Conservation (phyloP, 2,113 vertebrate species). For the Oplegnathus fasciatus region DNA sequence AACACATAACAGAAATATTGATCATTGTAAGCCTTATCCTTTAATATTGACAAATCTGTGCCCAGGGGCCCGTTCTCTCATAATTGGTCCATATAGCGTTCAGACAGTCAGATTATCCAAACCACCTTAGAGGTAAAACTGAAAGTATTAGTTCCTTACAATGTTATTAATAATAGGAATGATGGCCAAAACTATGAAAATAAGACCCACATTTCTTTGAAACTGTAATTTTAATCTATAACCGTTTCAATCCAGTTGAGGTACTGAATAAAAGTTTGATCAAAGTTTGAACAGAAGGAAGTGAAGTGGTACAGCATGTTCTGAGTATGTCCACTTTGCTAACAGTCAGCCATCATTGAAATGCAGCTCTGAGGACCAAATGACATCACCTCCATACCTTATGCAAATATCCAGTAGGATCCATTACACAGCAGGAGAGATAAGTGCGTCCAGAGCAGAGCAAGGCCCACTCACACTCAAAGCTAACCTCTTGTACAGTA, state of each 20-base stretch:
- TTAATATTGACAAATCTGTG: neutral
- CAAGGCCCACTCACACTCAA: constrained; percentile 82
- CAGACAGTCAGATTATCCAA: no score
- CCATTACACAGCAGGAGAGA: constrained; percentile 82
- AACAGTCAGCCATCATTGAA: constrained; percentile 69
- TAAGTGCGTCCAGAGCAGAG: constrained; percentile 83
- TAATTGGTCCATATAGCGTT: neutral
- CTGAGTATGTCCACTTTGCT: constrained; percentile 64
- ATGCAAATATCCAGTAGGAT: constrained; percentile 77
- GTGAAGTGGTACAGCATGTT: constrained; percentile 48
- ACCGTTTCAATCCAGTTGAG: neutral
- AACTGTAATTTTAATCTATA: neutral
- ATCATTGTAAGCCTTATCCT: no score
- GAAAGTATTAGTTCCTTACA: neutral
- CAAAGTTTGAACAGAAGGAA: constrained; percentile 52
- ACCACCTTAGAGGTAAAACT: no score
- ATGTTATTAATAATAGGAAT: no score
- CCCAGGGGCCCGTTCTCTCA: neutral
- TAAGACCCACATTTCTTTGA: no score
- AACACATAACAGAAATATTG: no score
- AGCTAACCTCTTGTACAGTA: constrained; percentile 68
- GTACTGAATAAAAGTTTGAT: constrained; percentile 44
- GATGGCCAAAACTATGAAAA: neutral
- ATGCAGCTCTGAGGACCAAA: constrained; percentile 64
- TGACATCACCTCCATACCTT: constrained; percentile 74